phyloP scores from a whole-genome alignment of 1,140 invertebrate species.

The Diplogasteroides magnus region DNA sequence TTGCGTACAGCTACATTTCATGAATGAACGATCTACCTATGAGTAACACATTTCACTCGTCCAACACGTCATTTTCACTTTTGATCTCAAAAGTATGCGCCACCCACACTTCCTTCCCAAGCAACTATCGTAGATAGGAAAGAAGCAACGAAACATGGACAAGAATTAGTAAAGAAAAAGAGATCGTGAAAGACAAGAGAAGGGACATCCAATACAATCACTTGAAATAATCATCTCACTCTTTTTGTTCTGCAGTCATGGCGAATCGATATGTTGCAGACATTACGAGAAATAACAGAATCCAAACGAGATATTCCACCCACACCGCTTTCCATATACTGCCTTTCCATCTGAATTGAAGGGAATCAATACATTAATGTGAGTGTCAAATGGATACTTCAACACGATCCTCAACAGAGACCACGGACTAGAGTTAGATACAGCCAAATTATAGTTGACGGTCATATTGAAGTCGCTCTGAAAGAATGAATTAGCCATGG shows the following conservation, averaged over 20 bases:
- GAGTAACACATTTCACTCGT: no score
- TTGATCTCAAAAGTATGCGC: not conserved
- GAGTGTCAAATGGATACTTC: not conserved
- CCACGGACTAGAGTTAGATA: slow-evolving; percentile 12
- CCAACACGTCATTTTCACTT: no score
- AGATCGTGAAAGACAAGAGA: not conserved
- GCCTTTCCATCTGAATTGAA: slow-evolving; percentile 25
- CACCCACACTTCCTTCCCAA: not conserved
- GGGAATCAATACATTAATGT: not conserved
- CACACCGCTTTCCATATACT: slow-evolving; percentile 27
- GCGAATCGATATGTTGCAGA: slow-evolving; percentile 25
- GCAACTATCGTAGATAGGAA: not conserved
- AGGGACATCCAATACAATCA: not conserved
- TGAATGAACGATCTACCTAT: no score
- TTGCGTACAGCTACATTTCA: not conserved
- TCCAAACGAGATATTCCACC: slow-evolving; percentile 23
- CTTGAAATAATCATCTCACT: slow-evolving; percentile 7
- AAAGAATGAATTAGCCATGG: no score
- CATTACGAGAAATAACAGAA: slow-evolving; percentile 15
- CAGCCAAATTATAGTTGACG: slow-evolving; percentile 19
- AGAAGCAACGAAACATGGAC: not conserved
- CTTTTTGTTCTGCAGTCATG: slow-evolving; percentile 12
- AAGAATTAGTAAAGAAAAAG: not conserved
- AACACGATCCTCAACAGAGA: slow-evolving; percentile 11
- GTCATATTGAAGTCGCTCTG: slow-evolving; percentile 17